phyloP scores from a whole-genome alignment of 2,797 vertebrate species.

The Somateria mollissima region DNA sequence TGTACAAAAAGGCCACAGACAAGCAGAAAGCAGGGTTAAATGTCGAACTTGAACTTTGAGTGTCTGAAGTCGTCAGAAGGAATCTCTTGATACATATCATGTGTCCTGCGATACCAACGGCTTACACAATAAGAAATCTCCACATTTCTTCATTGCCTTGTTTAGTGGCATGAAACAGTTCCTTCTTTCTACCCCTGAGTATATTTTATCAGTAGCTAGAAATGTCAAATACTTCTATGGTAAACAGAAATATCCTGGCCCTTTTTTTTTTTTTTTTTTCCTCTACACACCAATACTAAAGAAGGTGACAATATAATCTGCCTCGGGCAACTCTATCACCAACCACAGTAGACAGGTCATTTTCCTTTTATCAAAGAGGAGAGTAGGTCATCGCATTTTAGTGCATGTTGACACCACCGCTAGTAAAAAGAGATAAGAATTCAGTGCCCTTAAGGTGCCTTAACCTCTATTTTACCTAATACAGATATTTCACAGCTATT shows the following conservation, averaged over 20 bases:
- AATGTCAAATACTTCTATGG: slow-evolving; percentile 63
- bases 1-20: not conserved
- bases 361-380: slow-evolving; percentile 79
- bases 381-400: slow-evolving; percentile 74
- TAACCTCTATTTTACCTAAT: slow-evolving; percentile 65
- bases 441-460: slow-evolving; percentile 71
- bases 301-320: slow-evolving; percentile 70
- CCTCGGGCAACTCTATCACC: slow-evolving; percentile 75
- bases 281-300: slow-evolving; percentile 44
- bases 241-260: slow-evolving; percentile 66
- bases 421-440: slow-evolving; percentile 76
- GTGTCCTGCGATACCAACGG: not conserved
- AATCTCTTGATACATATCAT: not conserved
- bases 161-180: not conserved
- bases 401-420: slow-evolving; percentile 71
- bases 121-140: not conserved
- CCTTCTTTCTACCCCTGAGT: slow-evolving; percentile 22
- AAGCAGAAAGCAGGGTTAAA: slow-evolving; percentile 30
- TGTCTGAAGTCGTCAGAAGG: not conserved
- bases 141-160: not conserved
- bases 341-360: slow-evolving; percentile 73
- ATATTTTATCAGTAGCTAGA: slow-evolving; percentile 70
- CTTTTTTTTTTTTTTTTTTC: slow-evolving; percentile 28
- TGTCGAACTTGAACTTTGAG: not conserved
- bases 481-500: slow-evolving; percentile 58